Evolutionary conservation across 2,113 vertebrate genomes (phyloP).

Genomic region (Rhinolophus sinicus): DNA sequence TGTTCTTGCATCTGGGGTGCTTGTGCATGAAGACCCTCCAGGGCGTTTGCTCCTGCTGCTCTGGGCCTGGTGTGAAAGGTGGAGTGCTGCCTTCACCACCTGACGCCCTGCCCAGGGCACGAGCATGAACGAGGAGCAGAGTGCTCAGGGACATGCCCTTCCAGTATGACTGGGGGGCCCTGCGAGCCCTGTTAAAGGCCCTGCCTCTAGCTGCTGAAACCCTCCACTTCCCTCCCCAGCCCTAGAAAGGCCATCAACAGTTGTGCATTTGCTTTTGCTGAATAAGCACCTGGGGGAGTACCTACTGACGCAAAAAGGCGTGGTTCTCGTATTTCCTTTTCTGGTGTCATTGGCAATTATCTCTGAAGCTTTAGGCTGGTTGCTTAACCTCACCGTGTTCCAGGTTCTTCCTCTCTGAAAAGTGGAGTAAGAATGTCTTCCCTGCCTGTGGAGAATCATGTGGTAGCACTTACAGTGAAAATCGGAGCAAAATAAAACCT

Average conservation of each 20-base stretch:
- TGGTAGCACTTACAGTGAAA: neutral
- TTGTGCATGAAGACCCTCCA: neutral
- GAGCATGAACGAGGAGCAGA: fast-evolving
- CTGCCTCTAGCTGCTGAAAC: neutral
- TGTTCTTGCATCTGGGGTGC: neutral
- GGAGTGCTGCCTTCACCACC: neutral
- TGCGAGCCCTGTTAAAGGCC: too few relatives aligned
- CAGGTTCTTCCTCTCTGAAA: neutral
- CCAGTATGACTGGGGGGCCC: neutral
- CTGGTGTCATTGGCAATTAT: neutral
- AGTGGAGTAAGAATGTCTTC: neutral
- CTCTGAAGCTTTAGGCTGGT: neutral
- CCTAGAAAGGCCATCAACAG: neutral
- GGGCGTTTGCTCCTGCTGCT: neutral
- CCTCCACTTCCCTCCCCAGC: neutral
- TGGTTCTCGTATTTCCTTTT: neutral
- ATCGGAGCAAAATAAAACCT: conserved; percentile 45
- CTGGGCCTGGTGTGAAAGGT: neutral
- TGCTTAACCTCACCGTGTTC: neutral
- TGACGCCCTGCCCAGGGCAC: neutral
- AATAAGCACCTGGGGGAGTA: neutral
- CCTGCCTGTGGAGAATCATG: neutral
- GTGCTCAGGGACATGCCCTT: fast-evolving
- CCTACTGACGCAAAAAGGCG: neutral
- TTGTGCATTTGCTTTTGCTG: neutral